Percentiles rank a stretch among this genome's conserved stretches.
phyloP scores from a whole-genome alignment of 2,888 invertebrate genomes.

The Drosophila mayaguana region DNA sequence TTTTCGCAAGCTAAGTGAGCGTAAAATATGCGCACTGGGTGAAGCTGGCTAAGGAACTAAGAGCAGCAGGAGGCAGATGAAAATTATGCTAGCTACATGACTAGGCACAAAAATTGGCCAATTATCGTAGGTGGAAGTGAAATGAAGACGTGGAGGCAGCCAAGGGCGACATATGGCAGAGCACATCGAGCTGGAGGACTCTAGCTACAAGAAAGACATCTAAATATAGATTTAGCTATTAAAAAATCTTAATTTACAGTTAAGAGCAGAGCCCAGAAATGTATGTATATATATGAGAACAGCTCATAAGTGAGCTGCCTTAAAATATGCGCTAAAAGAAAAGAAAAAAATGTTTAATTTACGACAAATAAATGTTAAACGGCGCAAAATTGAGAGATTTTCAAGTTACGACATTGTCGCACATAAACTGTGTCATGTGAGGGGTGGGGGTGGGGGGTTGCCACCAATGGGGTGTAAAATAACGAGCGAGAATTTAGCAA shows the following conservation, averaged over 20 bases:
- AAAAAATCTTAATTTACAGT: constrained; percentile 14
- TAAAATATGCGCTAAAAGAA: constrained; percentile 46
- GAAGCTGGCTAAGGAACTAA: constrained; percentile 3
- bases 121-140: constrained; percentile 39
- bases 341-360: constrained; percentile 69
- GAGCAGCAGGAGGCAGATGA: constrained; percentile 12
- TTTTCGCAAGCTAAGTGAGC: constrained; percentile 31
- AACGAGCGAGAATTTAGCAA: constrained; percentile 70
- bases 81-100: constrained; percentile 68
- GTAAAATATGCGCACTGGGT: constrained; percentile 50
- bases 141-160: neutral
- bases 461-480: constrained; percentile 75
- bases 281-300: neutral
- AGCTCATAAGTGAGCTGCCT: constrained; percentile 33
- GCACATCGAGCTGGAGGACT: neutral
- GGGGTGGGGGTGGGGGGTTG: neutral
- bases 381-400: constrained; percentile 75
- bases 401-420: constrained; percentile 66
- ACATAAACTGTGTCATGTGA: constrained; percentile 71
- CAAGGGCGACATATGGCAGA: constrained; percentile 46
- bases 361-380: constrained; percentile 80
- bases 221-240: neutral
- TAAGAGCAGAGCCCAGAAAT: neutral
- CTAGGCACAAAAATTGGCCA: constrained; percentile 65
- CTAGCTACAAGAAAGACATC: neutral